These are phyloP conservation scores for Siderastrea siderea DNA, from an alignment of 92 coral and sea anemone genomes.

Conservation along the genomic window DNA sequence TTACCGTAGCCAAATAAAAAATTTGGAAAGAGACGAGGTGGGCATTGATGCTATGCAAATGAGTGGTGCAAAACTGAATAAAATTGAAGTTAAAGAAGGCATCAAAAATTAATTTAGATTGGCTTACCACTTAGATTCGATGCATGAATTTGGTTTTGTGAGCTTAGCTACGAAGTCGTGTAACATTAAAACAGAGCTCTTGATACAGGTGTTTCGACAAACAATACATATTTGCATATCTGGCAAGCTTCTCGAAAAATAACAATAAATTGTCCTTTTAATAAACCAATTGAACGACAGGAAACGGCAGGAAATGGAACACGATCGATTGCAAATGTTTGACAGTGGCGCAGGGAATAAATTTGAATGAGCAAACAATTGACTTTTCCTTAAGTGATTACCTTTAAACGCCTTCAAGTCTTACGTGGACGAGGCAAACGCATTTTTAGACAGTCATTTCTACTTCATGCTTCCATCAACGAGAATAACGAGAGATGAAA, in stretches of 20 bases:
- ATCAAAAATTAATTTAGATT: no score
- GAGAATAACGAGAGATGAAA: constrained; percentile 5
- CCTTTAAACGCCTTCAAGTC: not conserved
- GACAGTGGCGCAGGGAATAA: not conserved
- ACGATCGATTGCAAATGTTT: not conserved
- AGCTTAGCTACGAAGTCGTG: not conserved
- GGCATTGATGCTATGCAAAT: no score
- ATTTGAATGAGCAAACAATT: constrained; percentile 19
- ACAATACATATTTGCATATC: constrained; percentile 29
- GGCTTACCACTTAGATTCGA: not conserved
- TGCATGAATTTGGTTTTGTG: not conserved
- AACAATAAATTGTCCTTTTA: constrained; percentile 21
- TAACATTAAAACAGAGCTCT: not conserved
- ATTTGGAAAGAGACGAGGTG: no score
- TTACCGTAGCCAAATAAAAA: no score
- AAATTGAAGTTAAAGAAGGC: no score
- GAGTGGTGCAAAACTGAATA: no score
- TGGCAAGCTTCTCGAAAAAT: constrained; percentile 13
- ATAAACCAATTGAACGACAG: constrained; percentile 30
- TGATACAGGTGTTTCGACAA: constrained; percentile 9
- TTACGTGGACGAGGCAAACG: not conserved
- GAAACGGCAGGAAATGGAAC: constrained; percentile 35
- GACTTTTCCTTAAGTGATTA: not conserved
- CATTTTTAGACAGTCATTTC: not conserved
- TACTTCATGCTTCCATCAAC: not conserved